phyloP scores from a whole-genome alignment of 1,140 invertebrate species.

The Trichogramma pretiosum region DNA sequence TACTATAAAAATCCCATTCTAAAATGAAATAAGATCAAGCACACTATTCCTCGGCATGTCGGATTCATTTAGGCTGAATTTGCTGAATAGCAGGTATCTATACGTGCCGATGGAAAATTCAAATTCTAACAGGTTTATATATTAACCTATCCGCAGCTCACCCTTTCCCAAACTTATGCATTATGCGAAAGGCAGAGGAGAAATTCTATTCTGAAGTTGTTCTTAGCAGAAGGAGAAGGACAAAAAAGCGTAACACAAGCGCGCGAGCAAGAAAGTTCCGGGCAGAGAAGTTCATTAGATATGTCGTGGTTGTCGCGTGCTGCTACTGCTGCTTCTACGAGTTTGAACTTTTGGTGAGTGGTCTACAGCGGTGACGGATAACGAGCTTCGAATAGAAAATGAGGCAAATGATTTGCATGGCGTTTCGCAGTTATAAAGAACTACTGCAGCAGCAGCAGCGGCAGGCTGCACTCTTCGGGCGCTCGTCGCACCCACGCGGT shows the following conservation, averaged over 20 bases:
- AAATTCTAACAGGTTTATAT: background rate
- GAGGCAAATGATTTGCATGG: conserved; percentile 28
- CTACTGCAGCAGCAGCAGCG: conserved; percentile 1
- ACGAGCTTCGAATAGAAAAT: conserved; percentile 28
- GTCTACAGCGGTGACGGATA: conserved; percentile 15
- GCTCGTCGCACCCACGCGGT: background rate
- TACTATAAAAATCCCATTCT: too few species aligned
- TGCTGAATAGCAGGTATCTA: too few species aligned
- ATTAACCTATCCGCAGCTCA: conserved; percentile 3
- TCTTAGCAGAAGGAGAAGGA: background rate
- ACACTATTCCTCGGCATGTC: too few species aligned
- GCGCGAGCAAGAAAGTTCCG: background rate
- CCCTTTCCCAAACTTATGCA: conserved; percentile 5
- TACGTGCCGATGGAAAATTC: too few species aligned
- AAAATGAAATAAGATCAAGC: too few species aligned
- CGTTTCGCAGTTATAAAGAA: conserved; percentile 24
- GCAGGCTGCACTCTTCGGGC: too few species aligned
- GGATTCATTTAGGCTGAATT: too few species aligned
- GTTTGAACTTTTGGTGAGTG: conserved; percentile 13
- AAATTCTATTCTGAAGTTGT: conserved; percentile 8
- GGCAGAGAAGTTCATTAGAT: conserved; percentile 12
- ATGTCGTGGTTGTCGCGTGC: conserved; percentile 12
- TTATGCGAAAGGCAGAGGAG: too few species aligned
- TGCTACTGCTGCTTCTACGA: too few species aligned
- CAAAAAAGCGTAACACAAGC: background rate